Base-by-base conservation (phyloP, 2,888 invertebrate species). In the Opisthograptis luteolata region DNA sequence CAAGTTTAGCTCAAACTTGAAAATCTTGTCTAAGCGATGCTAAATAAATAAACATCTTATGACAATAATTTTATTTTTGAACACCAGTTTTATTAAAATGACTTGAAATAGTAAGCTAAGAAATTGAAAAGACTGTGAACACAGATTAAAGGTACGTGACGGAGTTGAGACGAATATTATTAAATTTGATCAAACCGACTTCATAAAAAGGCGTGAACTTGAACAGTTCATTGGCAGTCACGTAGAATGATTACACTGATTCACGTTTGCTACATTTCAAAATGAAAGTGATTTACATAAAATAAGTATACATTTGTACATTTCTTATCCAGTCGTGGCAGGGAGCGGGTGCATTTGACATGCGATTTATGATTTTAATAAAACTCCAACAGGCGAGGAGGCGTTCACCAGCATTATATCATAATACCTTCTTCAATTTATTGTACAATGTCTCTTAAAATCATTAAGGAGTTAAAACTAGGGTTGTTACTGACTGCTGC, bases 311-410 rank as follows among this genome's bases (percentile, higher is more conserved):
- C 79, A 77, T 77, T 78, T 76, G 77, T 82, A 80, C 80, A 79
- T 78, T 78, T 79, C 78, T 76, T 79, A 79, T 80, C 76, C 78
- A 76, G 79, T 78, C 79, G 78, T 72, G 68, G 73, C 70, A 70
- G 68, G 69, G 68, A 78, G 76, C 87, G 84, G 84, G 81, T 90
- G 89, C 81, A 82, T 86, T 86, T 88, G 89, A 89, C 89, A 76
- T 66, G 66, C 79, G 84, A 89, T 90, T 90, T 90, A 90, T 89
- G 81, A 86, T 86, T 89, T 89, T 89, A 89, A 89, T 89, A 89
- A 88, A 89, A 88, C 80, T 76, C 72, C 63, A 20, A 60, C 67
- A 72, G 76, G 73, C 72, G 68, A 70, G 70, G 74, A 76, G 68
- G 79, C 73, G 76, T 71, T 80, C 73, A 79, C 73, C 73, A 75